phyloP scores from a whole-genome alignment of 2,113 vertebrate species.

The Pica pica region DNA sequence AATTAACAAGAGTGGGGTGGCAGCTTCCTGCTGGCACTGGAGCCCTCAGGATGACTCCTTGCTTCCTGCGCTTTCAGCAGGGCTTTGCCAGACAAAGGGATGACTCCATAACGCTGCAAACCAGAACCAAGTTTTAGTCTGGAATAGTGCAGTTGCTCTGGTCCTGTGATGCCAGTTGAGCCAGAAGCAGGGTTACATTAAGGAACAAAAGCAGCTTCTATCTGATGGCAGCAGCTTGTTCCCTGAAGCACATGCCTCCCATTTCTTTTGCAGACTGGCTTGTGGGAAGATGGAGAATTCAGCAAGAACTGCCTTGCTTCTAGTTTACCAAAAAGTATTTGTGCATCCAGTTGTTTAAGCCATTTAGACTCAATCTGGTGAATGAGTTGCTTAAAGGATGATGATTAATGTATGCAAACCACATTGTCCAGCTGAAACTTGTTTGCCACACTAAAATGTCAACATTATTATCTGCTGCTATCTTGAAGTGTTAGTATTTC shows the following conservation, averaged over 20 bases:
- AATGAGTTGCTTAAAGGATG: background rate
- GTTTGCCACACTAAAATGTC: background rate
- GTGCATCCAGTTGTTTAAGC: background rate
- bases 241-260: background rate
- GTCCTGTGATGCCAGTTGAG: background rate
- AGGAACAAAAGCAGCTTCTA: background rate
- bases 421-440: background rate
- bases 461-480: background rate
- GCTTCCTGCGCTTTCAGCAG: background rate
- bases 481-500: background rate
- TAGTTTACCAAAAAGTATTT: background rate
- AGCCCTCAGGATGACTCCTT: background rate
- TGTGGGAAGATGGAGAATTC: background rate
- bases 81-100: background rate
- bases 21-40: background rate
- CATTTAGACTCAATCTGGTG: background rate
- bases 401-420: background rate
- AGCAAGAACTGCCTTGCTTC: background rate
- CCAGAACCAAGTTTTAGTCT: background rate
- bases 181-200: background rate
- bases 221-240: background rate
- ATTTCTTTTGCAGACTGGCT: background rate
- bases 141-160: background rate
- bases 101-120: rapidly evolving
- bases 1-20: background rate